Evolutionary conservation across 2,113 vertebrate species (phyloP), one percentile per base, ranked within the genome.

Genomic region (Odocoileus hemionus): DNA sequence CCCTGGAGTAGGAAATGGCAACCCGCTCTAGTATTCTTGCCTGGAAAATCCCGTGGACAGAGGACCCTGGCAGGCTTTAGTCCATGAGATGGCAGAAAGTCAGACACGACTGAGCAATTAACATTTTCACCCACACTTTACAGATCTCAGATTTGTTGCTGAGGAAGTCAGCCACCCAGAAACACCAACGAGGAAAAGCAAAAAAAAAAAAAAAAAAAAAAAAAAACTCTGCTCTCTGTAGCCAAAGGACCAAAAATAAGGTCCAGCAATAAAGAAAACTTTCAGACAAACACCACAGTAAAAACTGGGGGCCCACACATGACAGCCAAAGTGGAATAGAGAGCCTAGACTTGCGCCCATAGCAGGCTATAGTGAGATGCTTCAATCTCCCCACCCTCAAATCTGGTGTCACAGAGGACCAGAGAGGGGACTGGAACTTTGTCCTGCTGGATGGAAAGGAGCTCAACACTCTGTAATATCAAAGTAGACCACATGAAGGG

Each of bases 261-360:
- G 0, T 17, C 14, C 21, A 64, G n/a, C 8, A 74, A 74, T 30
- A 61, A 86, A 52, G 60, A 82, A 93, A 82, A 60, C 4, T 54
- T 54, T 55, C 74, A 78, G 55, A 26, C 82, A 76, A 47, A 64
- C 4, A 83, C 13, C 28, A 25, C 11, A 55, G 55, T 26, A 43
- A 78, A 74, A 17, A 21, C 19, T 28, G 3, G 43, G 6, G 8
- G 1, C n/a, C 13, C 2, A 13, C 0, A 15, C 6, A 6, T 25
- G 13, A 17, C 30, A 64, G 50, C 58, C 74, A 86, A 79, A 28
- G 61, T 13, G 11, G 13, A 54, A 12, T 21, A n/a, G 6, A 1
- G 15, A 70, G 6, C 7, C 58, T 43, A n/a, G 9, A 70, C 6
- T 45, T 70, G 33, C 6, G 30, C 25, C 8, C 36, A 55, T 58